Evolutionary conservation across 2,797 vertebrate species (phyloP).

Genomic region (Furcifer pardalis): DNA sequence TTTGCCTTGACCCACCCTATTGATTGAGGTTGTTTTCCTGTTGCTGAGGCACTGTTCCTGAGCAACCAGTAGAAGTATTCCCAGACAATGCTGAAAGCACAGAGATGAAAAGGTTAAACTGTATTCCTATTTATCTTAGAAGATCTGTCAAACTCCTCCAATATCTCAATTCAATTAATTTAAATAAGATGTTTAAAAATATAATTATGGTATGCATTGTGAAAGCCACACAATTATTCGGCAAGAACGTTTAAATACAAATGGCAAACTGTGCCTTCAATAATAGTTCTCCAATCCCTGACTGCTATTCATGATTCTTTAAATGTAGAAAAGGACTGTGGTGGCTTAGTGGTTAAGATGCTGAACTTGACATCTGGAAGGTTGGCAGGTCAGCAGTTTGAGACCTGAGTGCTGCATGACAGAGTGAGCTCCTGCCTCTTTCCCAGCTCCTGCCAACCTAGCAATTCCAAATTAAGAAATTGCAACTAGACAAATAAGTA

Average conservation of each 20-base stretch:
- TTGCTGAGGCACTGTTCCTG: not conserved
- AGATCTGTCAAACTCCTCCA: conserved; percentile 31
- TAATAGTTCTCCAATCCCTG: conserved; percentile 41
- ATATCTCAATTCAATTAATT: conserved; percentile 59
- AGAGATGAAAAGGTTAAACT: conserved; percentile 53
- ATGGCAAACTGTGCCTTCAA: conserved; percentile 57
- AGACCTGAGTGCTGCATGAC: too few relatives aligned
- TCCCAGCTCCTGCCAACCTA: too few relatives aligned
- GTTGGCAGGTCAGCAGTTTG: too few relatives aligned
- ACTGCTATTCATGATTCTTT: conserved; percentile 52
- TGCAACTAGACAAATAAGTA: too few relatives aligned
- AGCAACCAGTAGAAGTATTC: not conserved
- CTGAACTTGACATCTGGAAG: too few relatives aligned
- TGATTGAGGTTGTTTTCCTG: not conserved
- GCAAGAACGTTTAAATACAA: conserved; percentile 55
- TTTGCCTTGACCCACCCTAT: not conserved
- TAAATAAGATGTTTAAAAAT: conserved; percentile 59
- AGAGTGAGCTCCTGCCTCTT: too few relatives aligned
- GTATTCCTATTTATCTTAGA: conserved; percentile 33
- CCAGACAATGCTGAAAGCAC: conserved; percentile 35
- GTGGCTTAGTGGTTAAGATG: too few relatives aligned
- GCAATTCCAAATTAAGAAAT: too few relatives aligned
- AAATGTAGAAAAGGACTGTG: too few relatives aligned
- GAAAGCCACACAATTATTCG: too few relatives aligned
- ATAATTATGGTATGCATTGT: conserved; percentile 42